These are phyloP conservation scores for Apaloderma vittatum DNA, from an alignment of 2,113 vertebrate genomes.

Conservation along the genomic window DNA sequence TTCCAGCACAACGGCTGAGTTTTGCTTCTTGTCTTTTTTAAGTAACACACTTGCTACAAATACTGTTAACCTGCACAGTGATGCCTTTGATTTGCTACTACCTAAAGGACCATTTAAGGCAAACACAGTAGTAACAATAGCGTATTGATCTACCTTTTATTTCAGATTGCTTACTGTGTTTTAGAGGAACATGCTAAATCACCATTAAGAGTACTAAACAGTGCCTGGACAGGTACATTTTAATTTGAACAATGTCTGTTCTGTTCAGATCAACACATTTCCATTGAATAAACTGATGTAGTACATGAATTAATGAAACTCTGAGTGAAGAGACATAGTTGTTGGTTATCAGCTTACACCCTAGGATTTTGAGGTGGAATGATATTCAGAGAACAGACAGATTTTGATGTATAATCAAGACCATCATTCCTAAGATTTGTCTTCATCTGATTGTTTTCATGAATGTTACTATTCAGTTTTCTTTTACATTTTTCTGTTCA, in stretches of 20 bases:
- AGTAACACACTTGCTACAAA: neutral
- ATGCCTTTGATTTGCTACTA: neutral
- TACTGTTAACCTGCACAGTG: neutral
- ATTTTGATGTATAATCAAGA: neutral
- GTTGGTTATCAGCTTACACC: neutral
- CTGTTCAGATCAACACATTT: neutral
- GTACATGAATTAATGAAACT: neutral
- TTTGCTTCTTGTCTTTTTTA: neutral
- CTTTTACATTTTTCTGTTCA: neutral
- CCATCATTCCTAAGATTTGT: neutral
- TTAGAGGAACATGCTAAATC: neutral
- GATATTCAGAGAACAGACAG: neutral
- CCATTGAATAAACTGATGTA: neutral
- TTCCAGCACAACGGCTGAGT: rapidly evolving
- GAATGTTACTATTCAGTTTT: neutral
- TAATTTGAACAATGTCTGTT: neutral
- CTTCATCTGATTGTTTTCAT: neutral
- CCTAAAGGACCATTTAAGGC: neutral
- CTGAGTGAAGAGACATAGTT: neutral
- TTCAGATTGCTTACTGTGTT: neutral
- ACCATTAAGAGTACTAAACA: neutral
- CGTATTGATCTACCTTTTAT: neutral
- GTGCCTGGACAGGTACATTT: neutral
- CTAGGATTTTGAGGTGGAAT: neutral
- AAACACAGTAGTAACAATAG: neutral